Evolutionary conservation across 2,113 vertebrate genomes (phyloP), one percentile per base, ranked within the genome.

Genomic region (Riparia riparia): DNA sequence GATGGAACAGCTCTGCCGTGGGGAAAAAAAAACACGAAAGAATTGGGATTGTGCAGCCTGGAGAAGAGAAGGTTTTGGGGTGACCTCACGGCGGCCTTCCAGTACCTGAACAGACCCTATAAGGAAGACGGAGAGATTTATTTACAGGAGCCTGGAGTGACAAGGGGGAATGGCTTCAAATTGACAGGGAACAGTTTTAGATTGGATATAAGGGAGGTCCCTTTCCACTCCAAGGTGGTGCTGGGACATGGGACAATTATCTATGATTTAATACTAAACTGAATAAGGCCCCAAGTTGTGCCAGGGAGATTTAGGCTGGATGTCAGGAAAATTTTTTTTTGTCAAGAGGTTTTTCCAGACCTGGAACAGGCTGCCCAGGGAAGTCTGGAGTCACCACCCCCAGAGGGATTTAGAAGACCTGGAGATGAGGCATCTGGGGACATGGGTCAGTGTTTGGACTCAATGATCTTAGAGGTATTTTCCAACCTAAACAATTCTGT

Each of bases 171-270:
- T 6, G 22, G 10, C 15, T 39, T 45, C 34, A 26, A 31, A 71
- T 3, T 25, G 57, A 9, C 24, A 47, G 28, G 29, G n/a, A 63
- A 7, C 6, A 20, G 9, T 4, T 47, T 82, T 44, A 66, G 22
- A 12, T 14, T 44, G 22, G 19, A 74, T 21, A 5, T 51, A 29
- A 50, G 10, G 18, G 57, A 51, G 3, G 17, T 45, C 28, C 18
- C 18, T 79, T 90, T 44, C 61, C 53, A 28, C 18, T 71, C 34
- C 29, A 14, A 42, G 12, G 44, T 53, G 7, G 14, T 41, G 9
- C 37, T 58, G 28, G 7, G 2, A 22, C 2, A 2, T 13, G 21
- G 12, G 7, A 4, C 2, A 44, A 24, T 50, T 49, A 16, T 8
- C 16, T n/a, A 2, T 34, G 28, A 54, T n/a, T 61, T 61, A 29